Evolutionary conservation across 2,113 vertebrate genomes (phyloP).

Genomic region (Festucalex cinctus): DNA sequence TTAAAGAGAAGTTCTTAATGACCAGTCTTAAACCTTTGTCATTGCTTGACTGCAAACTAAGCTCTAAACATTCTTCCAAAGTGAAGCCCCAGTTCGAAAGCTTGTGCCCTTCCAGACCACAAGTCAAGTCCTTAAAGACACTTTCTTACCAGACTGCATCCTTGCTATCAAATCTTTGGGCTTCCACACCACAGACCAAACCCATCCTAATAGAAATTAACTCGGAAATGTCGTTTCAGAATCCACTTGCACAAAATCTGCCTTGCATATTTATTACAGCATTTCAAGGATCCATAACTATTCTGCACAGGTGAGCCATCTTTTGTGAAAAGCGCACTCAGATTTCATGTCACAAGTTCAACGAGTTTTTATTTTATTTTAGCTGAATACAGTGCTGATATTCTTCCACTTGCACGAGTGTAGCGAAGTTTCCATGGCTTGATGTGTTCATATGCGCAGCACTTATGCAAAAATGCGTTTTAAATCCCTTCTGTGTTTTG

Average conservation of each 20-base stretch:
- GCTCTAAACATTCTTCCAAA: neutral
- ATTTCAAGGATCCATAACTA: neutral
- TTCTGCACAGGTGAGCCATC: neutral
- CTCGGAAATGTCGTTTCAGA: neutral
- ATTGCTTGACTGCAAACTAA: neutral
- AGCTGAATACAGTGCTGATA: constrained; percentile 25
- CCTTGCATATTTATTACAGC: neutral
- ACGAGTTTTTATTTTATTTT: constrained; percentile 28
- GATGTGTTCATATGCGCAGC: neutral
- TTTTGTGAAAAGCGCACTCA: neutral
- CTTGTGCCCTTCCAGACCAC: neutral
- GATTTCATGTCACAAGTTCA: constrained; percentile 2
- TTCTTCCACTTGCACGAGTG: constrained; percentile 16
- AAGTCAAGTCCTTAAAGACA: neutral
- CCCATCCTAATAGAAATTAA: neutral
- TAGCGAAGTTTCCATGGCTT: constrained; percentile 9
- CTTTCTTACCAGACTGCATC: neutral
- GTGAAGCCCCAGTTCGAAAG: neutral
- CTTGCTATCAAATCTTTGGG: neutral
- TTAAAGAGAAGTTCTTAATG: too few species aligned
- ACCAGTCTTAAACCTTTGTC: neutral
- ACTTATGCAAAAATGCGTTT: neutral
- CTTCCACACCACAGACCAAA: neutral
- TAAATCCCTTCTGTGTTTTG: neutral
- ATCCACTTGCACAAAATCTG: neutral